These are phyloP conservation scores for Heterochromis multidens DNA, from an alignment of 2,113 vertebrate species.

Conservation along the genomic window DNA sequence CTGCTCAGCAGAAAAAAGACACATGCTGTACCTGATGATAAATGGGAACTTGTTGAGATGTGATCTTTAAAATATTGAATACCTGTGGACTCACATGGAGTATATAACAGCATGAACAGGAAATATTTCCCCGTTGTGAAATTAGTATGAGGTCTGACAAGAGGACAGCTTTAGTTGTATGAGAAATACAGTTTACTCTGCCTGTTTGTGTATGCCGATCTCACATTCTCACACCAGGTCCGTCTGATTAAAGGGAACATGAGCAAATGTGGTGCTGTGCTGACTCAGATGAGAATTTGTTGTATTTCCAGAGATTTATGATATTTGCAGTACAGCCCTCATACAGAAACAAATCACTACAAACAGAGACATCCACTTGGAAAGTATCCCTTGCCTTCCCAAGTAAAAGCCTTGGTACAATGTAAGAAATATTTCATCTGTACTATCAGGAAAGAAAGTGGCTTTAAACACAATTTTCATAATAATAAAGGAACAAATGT, in stretches of 20 bases:
- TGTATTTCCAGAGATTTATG: neutral
- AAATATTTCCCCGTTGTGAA: constrained; percentile 20
- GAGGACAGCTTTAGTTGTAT: neutral
- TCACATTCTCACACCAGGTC: neutral
- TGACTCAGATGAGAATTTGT: constrained; percentile 7
- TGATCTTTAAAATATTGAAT: constrained; percentile 52
- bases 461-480: neutral
- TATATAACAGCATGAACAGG: constrained; percentile 5
- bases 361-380: neutral
- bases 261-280: constrained; percentile 12
- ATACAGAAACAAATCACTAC: neutral
- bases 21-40: constrained; percentile 34
- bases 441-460: neutral
- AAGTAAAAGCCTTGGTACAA: neutral
- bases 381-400: neutral
- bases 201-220: neutral
- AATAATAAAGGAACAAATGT: neutral
- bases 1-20: constrained; percentile 35
- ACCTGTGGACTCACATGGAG: neutral
- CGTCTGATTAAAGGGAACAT: neutral
- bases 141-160: constrained; percentile 1
- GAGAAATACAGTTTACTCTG: neutral
- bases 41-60: constrained; percentile 39
- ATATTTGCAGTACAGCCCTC: neutral
- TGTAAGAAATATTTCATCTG: neutral